A percentile compares a stretch with the other conserved stretches of the same genome.
Conservation (phyloP, 2,797 vertebrate genomes). For the Ctenochaetus hawaiiensis region DNA sequence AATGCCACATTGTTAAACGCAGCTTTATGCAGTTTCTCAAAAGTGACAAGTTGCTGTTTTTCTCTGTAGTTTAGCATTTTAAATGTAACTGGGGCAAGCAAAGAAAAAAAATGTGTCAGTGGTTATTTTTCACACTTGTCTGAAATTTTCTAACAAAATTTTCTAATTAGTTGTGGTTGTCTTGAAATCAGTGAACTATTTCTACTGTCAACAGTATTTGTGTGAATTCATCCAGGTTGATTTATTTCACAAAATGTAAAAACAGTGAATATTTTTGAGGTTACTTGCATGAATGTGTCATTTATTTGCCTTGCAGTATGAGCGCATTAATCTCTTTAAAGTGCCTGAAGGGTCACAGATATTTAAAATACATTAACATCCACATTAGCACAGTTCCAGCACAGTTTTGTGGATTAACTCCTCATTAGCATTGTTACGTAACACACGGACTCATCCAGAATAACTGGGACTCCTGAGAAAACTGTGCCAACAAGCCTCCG, state of each 20-base stretch:
- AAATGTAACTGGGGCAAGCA: too few species aligned
- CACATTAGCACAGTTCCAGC: constrained; percentile 25
- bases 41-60: too few species aligned
- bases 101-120: too few species aligned
- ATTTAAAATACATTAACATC: constrained; percentile 29
- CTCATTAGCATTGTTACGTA: constrained; percentile 58
- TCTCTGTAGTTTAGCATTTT: too few species aligned
- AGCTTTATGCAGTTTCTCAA: too few species aligned
- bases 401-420: constrained; percentile 36
- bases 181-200: not conserved
- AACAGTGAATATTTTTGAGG: too few species aligned
- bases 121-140: not conserved
- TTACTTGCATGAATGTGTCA: not conserved
- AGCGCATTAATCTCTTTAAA: not conserved
- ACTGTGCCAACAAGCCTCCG: constrained; percentile 35
- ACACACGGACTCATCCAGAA: constrained; percentile 35
- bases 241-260: too few species aligned
- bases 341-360: constrained; percentile 10
- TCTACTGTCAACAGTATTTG: too few species aligned
- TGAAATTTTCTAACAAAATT: not conserved
- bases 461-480: constrained; percentile 42
- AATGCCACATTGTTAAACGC: too few species aligned
- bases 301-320: not conserved
- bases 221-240: too few species aligned
- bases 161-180: not conserved